Conservation (phyloP, 2,113 vertebrate species). For the Nyctereutes procyonoides region DNA sequence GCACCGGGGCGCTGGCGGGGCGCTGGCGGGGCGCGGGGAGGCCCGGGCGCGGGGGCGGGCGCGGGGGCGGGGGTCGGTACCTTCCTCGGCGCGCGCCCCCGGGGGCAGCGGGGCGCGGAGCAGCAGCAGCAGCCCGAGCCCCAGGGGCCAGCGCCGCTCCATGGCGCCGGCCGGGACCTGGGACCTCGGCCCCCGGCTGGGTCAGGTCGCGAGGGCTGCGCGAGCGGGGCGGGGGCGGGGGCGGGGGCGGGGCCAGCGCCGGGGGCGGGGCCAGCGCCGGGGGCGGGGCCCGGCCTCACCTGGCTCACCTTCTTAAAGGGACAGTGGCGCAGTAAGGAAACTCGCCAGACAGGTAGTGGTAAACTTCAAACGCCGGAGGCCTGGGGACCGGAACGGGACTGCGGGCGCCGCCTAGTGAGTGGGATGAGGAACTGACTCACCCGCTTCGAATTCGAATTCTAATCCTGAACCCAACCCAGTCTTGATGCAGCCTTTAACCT, state of each 20-base stretch:
- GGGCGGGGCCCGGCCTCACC: constrained; percentile 76
- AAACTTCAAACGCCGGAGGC: constrained; percentile 32
- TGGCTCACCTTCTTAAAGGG: constrained; percentile 84
- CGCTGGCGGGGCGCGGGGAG: not conserved
- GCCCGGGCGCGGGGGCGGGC: not conserved
- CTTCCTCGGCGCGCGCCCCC: constrained; percentile 76
- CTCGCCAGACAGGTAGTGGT: constrained; percentile 52
- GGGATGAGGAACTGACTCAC: not conserved
- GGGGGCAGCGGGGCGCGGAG: constrained; percentile 67
- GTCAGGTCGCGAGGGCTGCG: constrained; percentile 38
- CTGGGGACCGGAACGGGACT: constrained; percentile 18
- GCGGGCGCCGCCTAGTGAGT: constrained; percentile 70
- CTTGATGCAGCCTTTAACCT: not conserved
- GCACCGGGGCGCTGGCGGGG: too few relatives aligned
- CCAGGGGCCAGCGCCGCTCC: constrained; percentile 79
- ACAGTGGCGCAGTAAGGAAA: constrained; percentile 59
- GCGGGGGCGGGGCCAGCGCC: constrained; percentile 6
- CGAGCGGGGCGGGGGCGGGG: not conserved
- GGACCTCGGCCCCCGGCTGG: constrained; percentile 64
- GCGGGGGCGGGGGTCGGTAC: constrained; percentile 59
- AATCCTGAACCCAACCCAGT: not conserved
- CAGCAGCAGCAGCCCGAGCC: constrained; percentile 74
- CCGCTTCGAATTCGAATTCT: not conserved
- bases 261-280: not conserved
- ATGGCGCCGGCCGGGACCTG: constrained; percentile 79